Conservation (phyloP, 2,888 invertebrate species). For the Chloroclysta siterata region DNA sequence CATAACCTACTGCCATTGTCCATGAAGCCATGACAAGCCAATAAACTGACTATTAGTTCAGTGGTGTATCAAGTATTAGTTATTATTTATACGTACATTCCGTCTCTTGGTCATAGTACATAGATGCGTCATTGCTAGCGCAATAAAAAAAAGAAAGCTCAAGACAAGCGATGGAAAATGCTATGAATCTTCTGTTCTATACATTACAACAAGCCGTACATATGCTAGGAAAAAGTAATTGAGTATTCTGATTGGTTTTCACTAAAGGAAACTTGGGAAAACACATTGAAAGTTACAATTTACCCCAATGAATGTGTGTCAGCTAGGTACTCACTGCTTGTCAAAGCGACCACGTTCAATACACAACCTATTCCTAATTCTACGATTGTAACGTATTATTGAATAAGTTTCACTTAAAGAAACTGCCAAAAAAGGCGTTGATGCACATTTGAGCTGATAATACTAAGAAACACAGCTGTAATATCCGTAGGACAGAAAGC, state of each 20-base stretch:
- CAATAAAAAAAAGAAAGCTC: slow-evolving; percentile 60
- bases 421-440: slow-evolving; percentile 46
- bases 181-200: slow-evolving; percentile 20
- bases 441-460: slow-evolving; percentile 51
- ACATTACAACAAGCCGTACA: slow-evolving; percentile 1
- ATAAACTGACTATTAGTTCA: slow-evolving; percentile 20
- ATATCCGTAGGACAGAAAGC: slow-evolving; percentile 65
- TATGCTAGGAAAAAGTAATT: not conserved
- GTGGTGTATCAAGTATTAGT: slow-evolving; percentile 11
- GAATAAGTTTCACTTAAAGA: slow-evolving; percentile 51
- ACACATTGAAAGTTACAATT: slow-evolving; percentile 49
- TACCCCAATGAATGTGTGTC: slow-evolving; percentile 70
- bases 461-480: slow-evolving; percentile 62
- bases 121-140: slow-evolving; percentile 70
- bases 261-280: slow-evolving; percentile 20
- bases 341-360: slow-evolving; percentile 81
- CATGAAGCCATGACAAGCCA: slow-evolving; percentile 23
- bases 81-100: slow-evolving; percentile 26
- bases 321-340: slow-evolving; percentile 63
- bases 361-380: slow-evolving; percentile 78
- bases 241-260: slow-evolving; percentile 10
- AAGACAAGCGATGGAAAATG: slow-evolving; percentile 20
- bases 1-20: slow-evolving; percentile 28
- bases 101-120: slow-evolving; percentile 48
- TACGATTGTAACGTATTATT: slow-evolving; percentile 54